These are phyloP conservation scores for Papilio helenus DNA, from an alignment of 1,140 invertebrate species.

Conservation along the genomic window DNA sequence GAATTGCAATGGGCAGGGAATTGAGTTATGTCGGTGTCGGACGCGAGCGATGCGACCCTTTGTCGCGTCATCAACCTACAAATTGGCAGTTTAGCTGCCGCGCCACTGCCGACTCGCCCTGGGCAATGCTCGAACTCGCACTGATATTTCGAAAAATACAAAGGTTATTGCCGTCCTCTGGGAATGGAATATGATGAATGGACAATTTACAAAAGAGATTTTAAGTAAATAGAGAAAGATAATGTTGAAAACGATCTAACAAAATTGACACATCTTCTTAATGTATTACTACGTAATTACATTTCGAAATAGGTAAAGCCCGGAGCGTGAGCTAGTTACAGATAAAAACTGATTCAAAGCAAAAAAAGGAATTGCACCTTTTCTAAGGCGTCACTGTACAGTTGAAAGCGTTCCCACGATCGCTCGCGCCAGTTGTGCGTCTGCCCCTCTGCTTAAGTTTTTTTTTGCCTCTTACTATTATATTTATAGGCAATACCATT, in stretches of 20 bases:
- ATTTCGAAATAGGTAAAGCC: neutral
- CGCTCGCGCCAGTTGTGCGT: conserved; percentile 78
- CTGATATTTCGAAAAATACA: conserved; percentile 39
- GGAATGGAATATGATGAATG: conserved; percentile 18
- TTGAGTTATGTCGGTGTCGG: conserved; percentile 46
- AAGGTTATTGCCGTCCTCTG: conserved; percentile 10
- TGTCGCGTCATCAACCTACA: conserved; percentile 48
- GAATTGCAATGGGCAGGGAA: conserved; percentile 44
- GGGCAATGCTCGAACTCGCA: conserved; percentile 27
- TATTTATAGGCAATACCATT: conserved; percentile 52
- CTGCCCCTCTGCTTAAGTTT: conserved; percentile 64
- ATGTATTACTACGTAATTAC: neutral
- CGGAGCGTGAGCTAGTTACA: conserved; percentile 48
- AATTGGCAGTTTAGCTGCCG: conserved; percentile 45
- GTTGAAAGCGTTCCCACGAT: conserved; percentile 80
- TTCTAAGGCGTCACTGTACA: conserved; percentile 76
- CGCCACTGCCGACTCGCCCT: conserved; percentile 30
- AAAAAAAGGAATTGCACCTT: conserved; percentile 80
- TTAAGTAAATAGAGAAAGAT: neutral
- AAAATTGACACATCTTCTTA: neutral
- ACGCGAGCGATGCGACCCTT: conserved; percentile 44
- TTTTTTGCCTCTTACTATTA: conserved; percentile 72
- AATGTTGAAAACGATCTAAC: neutral
- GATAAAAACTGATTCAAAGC: conserved; percentile 62
- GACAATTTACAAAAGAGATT: conserved; percentile 10